Evolutionary conservation across 2,888 invertebrate species (phyloP).

Genomic region (Callyntrura guangdongensis): DNA sequence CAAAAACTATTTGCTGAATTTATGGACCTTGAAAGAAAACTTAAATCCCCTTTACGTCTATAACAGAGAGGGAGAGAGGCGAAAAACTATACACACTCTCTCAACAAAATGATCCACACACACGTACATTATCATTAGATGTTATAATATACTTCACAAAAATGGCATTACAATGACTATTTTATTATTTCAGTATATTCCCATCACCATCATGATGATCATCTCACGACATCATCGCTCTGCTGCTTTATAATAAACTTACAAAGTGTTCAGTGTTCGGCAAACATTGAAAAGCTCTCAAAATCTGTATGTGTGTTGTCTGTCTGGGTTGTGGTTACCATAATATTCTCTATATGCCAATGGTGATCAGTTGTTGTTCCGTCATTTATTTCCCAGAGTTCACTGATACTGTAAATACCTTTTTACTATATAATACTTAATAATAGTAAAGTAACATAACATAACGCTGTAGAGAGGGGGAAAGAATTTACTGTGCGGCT

Average conservation of each 20-base stretch:
- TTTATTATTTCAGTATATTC: constrained; percentile 6
- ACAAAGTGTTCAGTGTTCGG: not conserved
- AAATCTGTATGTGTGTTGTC: constrained; percentile 19
- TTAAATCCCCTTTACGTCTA: not conserved
- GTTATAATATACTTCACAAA: not conserved
- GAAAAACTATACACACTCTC: not conserved
- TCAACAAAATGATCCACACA: not conserved
- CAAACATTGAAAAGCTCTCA: not conserved
- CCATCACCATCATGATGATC: constrained; percentile 16
- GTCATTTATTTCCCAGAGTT: constrained; percentile 39
- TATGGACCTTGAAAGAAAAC: constrained; percentile 69
- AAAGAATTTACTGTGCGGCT: not conserved
- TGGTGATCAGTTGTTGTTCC: constrained; percentile 44
- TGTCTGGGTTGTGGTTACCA: constrained; percentile 58
- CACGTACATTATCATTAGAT: not conserved
- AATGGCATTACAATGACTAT: constrained; percentile 2
- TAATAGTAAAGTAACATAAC: constrained; percentile 41
- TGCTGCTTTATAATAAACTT: too few relatives aligned
- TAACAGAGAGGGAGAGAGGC: not conserved
- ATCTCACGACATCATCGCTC: constrained; percentile 30
- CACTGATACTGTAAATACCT: constrained; percentile 60
- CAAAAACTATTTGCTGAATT: constrained; percentile 60
- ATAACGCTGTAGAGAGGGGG: not conserved
- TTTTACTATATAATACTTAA: too few relatives aligned
- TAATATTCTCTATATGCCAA: constrained; percentile 32